phyloP scores from a whole-genome alignment of 2,888 invertebrate species.

The Miltochrista miniata region DNA sequence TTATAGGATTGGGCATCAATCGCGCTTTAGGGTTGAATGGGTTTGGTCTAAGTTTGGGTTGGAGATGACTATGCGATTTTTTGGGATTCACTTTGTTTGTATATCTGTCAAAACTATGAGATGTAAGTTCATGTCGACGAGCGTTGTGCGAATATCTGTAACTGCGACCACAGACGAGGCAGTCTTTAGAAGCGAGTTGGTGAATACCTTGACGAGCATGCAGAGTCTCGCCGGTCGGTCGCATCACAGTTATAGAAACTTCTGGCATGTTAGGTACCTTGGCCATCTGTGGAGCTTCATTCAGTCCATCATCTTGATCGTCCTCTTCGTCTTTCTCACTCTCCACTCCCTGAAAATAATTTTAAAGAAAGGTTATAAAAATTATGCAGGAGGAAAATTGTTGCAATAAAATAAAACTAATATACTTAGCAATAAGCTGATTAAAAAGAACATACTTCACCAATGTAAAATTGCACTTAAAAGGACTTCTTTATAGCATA shows the following conservation, averaged over 20 bases:
- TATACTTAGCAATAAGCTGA: no score
- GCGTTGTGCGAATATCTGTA: constrained; percentile 81
- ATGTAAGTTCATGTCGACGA: constrained; percentile 74
- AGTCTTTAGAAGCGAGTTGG: constrained; percentile 78
- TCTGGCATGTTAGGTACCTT: constrained; percentile 71
- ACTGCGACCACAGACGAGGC: constrained; percentile 75
- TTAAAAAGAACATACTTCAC: no score
- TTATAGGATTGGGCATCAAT: constrained; percentile 77
- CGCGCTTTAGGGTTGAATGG: constrained; percentile 79
- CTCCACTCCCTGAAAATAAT: constrained; percentile 67
- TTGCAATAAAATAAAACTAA: not conserved
- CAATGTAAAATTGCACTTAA: no score
- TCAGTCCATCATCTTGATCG: constrained; percentile 62
- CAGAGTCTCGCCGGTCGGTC: constrained; percentile 71
- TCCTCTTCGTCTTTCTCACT: constrained; percentile 75
- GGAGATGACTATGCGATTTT: constrained; percentile 57
- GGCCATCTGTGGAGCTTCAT: constrained; percentile 44
- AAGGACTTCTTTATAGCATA: no score
- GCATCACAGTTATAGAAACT: constrained; percentile 78
- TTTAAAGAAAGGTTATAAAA: not conserved
- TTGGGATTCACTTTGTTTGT: constrained; percentile 72
- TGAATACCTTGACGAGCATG: constrained; percentile 76
- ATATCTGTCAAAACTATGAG: constrained; percentile 78
- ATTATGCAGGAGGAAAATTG: not conserved
- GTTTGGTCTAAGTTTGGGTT: constrained; percentile 75